Evolutionary conservation across 2,113 vertebrate genomes (phyloP).

Genomic region (Lycaon pictus): DNA sequence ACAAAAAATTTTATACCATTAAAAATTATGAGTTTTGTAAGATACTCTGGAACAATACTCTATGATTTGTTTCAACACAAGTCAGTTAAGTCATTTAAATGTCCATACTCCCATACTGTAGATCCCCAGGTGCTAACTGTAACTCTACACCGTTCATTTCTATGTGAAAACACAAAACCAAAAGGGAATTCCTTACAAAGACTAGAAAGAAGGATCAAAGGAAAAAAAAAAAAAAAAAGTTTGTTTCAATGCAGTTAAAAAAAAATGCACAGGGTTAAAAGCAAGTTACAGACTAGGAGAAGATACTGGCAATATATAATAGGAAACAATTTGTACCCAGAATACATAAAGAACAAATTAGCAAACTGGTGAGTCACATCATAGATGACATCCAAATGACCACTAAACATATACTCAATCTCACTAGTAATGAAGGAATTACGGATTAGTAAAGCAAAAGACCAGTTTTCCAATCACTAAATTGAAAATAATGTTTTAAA

Average conservation of each 20-base stretch:
- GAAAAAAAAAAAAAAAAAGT: not conserved
- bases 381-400: not conserved
- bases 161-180: constrained; percentile 24
- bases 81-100: constrained; percentile 24
- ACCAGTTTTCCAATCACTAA: constrained; percentile 15
- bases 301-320: not conserved
- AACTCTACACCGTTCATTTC: constrained; percentile 19
- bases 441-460: constrained; percentile 24
- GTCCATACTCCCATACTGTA: not conserved
- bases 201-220: constrained; percentile 15
- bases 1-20: not conserved
- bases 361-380: not conserved
- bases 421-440: constrained; percentile 6
- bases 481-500: constrained; percentile 18
- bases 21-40: constrained; percentile 14
- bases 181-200: not conserved
- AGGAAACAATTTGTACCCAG: not conserved
- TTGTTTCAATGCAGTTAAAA: not conserved
- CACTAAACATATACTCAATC: not conserved
- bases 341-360: constrained; percentile 34
- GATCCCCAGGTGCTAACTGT: not conserved
- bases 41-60: not conserved
- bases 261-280: not conserved
- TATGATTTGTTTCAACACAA: constrained; percentile 14
- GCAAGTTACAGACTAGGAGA: not conserved